These are phyloP conservation scores for Pseudomyrmex sp. DNA, from an alignment of 1,140 invertebrate species.

Conservation along the genomic window DNA sequence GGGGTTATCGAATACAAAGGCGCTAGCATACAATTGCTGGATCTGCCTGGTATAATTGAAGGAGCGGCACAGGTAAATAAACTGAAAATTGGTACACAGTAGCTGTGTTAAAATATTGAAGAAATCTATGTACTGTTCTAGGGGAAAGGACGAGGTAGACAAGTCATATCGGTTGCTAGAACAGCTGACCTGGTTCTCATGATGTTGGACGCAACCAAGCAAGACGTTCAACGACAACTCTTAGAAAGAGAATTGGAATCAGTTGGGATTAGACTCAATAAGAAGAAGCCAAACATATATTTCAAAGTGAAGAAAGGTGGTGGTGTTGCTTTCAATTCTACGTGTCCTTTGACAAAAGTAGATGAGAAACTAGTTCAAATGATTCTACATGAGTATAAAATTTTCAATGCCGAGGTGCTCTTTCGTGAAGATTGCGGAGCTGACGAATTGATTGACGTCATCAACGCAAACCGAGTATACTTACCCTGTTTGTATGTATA, in stretches of 20 bases:
- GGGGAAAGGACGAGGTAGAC: constrained; percentile 84
- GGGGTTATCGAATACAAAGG: constrained; percentile 99
- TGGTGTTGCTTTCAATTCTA: constrained; percentile 99
- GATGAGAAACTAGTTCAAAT: constrained; percentile 99
- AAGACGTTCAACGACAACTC: constrained; percentile 95
- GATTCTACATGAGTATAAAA: constrained; percentile 99
- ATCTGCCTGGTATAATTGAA: constrained; percentile 99
- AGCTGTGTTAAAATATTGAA: neutral
- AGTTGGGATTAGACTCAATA: constrained; percentile 98
- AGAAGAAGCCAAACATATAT: constrained; percentile 98
- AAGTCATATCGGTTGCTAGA: constrained; percentile 98
- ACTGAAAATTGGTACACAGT: neutral
- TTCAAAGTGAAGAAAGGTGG: constrained; percentile 99
- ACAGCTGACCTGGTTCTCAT: constrained; percentile 99
- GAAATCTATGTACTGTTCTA: constrained; percentile 57
- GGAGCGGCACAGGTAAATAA: constrained; percentile 92
- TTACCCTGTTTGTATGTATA: constrained; percentile 99
- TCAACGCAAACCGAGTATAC: constrained; percentile 98
- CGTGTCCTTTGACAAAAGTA: constrained; percentile 95
- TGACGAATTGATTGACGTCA: constrained; percentile 99
- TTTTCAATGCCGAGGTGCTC: constrained; percentile 99
- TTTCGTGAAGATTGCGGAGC: constrained; percentile 98
- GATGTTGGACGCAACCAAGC: constrained; percentile 99
- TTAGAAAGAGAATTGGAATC: constrained; percentile 97
- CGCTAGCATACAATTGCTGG: constrained; percentile 98